Evolutionary conservation across 1,140 invertebrate genomes (phyloP).

Genomic region (Cydia splendana): DNA sequence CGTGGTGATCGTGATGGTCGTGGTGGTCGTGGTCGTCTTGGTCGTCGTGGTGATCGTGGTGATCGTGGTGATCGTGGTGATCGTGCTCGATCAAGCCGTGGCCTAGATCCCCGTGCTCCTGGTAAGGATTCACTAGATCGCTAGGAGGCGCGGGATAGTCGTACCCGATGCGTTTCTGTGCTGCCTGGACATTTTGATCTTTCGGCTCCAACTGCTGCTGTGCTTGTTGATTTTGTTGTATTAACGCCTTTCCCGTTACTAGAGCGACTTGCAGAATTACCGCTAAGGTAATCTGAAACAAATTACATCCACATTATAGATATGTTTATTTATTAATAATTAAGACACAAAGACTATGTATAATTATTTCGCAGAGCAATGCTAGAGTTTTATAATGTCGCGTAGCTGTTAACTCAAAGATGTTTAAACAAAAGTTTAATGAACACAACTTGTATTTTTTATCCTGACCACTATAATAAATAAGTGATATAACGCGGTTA

Average conservation of each 20-base stretch:
- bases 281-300: slow-evolving; percentile 78
- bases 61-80: slow-evolving; percentile 81
- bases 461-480: too few relatives aligned
- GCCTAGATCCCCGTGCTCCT: slow-evolving; percentile 62
- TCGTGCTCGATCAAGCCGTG: slow-evolving; percentile 61
- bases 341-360: background rate
- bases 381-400: too few relatives aligned
- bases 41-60: slow-evolving; percentile 85
- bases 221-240: slow-evolving; percentile 65
- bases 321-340: background rate
- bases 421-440: too few relatives aligned
- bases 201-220: slow-evolving; percentile 59
- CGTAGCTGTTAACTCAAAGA: too few relatives aligned
- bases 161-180: slow-evolving; percentile 73
- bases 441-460: too few relatives aligned
- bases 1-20: slow-evolving; percentile 41
- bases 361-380: background rate
- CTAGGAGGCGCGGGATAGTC: slow-evolving; percentile 67
- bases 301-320: slow-evolving; percentile 43
- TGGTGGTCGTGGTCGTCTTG: slow-evolving; percentile 82
- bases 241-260: slow-evolving; percentile 73
- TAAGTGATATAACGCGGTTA: too few relatives aligned
- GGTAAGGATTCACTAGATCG: slow-evolving; percentile 71
- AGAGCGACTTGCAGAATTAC: slow-evolving; percentile 74
- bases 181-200: slow-evolving; percentile 50